These are phyloP conservation scores for Campopleginae sp. DNA, from an alignment of 2,888 invertebrate species.

Conservation along the genomic window DNA sequence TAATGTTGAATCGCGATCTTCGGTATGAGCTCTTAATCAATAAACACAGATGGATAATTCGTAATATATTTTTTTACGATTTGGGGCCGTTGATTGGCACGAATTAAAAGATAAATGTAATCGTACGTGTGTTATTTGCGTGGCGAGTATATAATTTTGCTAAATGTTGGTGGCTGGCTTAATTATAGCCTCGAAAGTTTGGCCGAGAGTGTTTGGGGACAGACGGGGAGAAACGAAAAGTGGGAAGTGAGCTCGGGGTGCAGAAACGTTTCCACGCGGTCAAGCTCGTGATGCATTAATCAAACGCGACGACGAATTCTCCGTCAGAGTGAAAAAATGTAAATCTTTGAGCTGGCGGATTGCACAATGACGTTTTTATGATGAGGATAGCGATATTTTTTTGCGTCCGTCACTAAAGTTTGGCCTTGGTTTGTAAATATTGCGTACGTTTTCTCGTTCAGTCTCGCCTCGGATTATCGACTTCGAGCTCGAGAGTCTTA, in stretches of 20 bases:
- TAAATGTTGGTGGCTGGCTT: constrained; percentile 50
- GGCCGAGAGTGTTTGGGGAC: background rate
- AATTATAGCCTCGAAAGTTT: constrained; percentile 59
- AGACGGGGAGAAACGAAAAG: background rate
- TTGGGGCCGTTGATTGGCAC: background rate
- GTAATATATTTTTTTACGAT: background rate
- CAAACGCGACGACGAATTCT: background rate
- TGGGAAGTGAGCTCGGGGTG: background rate
- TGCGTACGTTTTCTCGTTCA: constrained; percentile 61
- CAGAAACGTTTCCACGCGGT: background rate
- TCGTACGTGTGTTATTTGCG: constrained; percentile 5
- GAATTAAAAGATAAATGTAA: background rate
- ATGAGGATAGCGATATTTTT: constrained; percentile 22
- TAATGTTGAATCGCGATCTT: background rate
- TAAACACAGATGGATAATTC: background rate
- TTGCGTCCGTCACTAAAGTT: constrained; percentile 17
- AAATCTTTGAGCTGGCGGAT: constrained; percentile 21
- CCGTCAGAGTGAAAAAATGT: constrained; percentile 18
- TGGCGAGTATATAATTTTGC: constrained; percentile 53
- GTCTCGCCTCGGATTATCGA: constrained; percentile 62
- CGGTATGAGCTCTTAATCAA: too few species aligned
- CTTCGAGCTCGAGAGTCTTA: constrained; percentile 42
- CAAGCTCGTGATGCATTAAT: background rate
- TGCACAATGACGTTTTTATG: constrained; percentile 21
- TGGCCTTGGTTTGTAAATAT: constrained; percentile 53